Evolutionary conservation across 2,888 invertebrate genomes (phyloP), one percentile per base, ranked within the genome.

Genomic region (Drosophila kokeensis): DNA sequence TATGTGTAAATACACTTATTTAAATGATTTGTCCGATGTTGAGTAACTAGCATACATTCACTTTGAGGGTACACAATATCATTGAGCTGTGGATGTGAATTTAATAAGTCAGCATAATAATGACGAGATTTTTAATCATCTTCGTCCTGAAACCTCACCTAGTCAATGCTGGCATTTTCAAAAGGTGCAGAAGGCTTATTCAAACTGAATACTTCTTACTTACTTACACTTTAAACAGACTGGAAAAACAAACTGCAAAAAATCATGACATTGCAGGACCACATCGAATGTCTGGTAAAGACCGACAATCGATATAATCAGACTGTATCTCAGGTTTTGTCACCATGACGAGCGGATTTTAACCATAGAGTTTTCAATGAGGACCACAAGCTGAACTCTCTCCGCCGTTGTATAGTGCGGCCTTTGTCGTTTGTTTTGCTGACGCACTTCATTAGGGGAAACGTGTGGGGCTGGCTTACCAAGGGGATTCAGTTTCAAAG

Each of bases 381-480:
- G 21, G 29, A 53, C 36, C 29, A 52, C 36, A n/a, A 38, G n/a
- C 29, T 34, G 21, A 15, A 52, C 11, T 15, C n/a, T 6, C 11
- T 18, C 27, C 6, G 5, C 7, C 24, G 15, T 15, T 10, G 29
- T 30, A 21, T 15, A 38, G 29, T 55, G 40, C 15, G n/a, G 21
- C 38, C 29, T 55, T 61, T 61, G 13, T 54, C 40, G 29, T 57
- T 29, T 57, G 57, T 57, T 57, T 42, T 40, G 57, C 57, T 54
- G 38, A 61, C 61, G 61, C 61, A 61, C 38, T 52, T 61, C 61
- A 40, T 38, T 30, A 18, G 24, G 21, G 29, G 60, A 38, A 36
- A 21, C 13, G 52, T 60, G 34, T 36, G 36, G 34, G n/a, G n/a
- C 24, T 13, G 27, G 27, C 49, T 27, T 15, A 10, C 49, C 52